Evolutionary conservation across 2,113 vertebrate genomes (phyloP), one percentile per base, ranked within the genome.

Genomic region (Mus spicilegus): DNA sequence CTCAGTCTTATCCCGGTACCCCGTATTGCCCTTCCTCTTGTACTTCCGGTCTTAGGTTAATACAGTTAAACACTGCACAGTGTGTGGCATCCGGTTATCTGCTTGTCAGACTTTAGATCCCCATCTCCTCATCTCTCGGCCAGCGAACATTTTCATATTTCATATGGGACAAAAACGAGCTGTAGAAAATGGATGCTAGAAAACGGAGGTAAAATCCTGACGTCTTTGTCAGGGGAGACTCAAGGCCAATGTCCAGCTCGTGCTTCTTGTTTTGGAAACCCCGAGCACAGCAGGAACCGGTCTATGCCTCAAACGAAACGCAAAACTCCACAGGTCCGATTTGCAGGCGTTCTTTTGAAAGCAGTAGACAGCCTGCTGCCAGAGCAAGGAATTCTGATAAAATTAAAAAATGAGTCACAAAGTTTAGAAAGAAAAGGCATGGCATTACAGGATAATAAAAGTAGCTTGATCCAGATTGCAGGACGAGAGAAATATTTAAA

Each of bases 361-460:
- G 78, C 42, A 49, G 46, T 86, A 54, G 51, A 46, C 70, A 65
- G 73, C 56, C 61, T 89, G 20, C 65, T 95, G 78, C 94, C 78
- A 89, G 39, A 42, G 30, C 46, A 95, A 93, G 36, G 63, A 84
- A 36, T 26, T 7, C 67, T 94, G 91, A 97, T 91, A 86, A 97
- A 93, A 97, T 46, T 30, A 87, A 97, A 94, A 95, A 95, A 94
- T 54, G 51, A 93, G 72, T 92, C 36, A 30, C 65, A 75, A 96
- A 94, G 7, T 72, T 17, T 42, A 54, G 1, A 54, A 54, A 13
- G 13, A 54, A 54, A 54, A 54, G 94, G 65, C 33, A 87, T 85
- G 56, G 69, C 19, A 95, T 95, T 96, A 93, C 93, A 97, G 87
- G 69, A 72, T 91, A 94, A 88, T 94, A 95, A 97, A 95, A 94